Base-by-base conservation (phyloP, 2,888 invertebrate genomes). In the Nomada fabriciana region DNA sequence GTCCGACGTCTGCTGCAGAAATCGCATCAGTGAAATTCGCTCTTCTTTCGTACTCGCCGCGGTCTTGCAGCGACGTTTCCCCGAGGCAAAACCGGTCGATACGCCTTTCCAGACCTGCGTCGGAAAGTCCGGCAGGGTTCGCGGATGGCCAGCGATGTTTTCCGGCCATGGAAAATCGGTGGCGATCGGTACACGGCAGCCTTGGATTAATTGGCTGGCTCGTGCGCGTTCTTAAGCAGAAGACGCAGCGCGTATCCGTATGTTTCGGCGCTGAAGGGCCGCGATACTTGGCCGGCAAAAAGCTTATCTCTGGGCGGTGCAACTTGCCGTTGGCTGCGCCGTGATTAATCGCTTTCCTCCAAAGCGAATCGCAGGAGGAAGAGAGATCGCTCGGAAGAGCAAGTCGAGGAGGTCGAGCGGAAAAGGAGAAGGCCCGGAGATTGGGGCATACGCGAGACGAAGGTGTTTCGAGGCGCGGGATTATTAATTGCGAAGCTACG, bases 291-390 rank as follows among this genome's bases (percentile, higher is more conserved):
- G 36, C 55, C 76, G 73, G 74, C 80, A 86, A 88, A 88, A 86
- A 88, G 64, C 80, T 88, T 88, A 88, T 86, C 88, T 84, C 71
- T 65, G 63, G 68, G 68, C 65, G 78, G 79, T 73, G 84, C 73
- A 76, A 81, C 63, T 86, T 82, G 77, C 80, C 74, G 79, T 59
- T 83, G 79, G 84, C 74, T 78, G 60, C 65, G 20, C 59, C 65
- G 73, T 88, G 87, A 88, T 88, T 88, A 88, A 88, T 88, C 82
- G 83, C 81, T 75, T 75, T 43, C 70, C 78, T 61, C 57, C 82
- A 53, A 72, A 74, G 76, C 79, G 76, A 70, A 81, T 80, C 80
- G 70, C 55, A 42, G 78, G 76, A 73, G 71, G 88, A 79, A 77
- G 86, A 77, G 86, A 60, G 52, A 47, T 4, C n/a, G 59, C 47